Evolutionary conservation across 2,113 vertebrate species (phyloP).

Genomic region (Gasterosteus nipponicus): DNA sequence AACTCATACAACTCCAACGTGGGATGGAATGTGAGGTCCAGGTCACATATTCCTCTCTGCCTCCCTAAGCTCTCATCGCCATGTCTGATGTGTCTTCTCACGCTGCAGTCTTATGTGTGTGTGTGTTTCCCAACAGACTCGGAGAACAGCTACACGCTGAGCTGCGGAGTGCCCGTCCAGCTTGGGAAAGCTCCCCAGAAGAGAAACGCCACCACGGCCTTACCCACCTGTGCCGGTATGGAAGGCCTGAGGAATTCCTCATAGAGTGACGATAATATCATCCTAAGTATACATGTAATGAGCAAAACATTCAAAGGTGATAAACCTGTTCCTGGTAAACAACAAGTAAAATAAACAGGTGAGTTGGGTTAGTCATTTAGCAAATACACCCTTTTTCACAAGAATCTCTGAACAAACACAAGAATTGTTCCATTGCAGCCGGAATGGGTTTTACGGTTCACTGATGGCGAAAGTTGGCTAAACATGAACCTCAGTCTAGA

Average conservation of each 20-base stretch:
- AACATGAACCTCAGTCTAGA: too few species aligned
- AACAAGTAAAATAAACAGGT: background rate
- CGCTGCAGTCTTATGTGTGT: background rate
- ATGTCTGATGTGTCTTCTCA: background rate
- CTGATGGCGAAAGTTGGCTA: too few species aligned
- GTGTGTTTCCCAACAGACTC: slow-evolving; percentile 82
- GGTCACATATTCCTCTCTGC: background rate
- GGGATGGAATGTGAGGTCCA: background rate
- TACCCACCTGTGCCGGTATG: slow-evolving; percentile 86
- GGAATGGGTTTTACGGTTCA: too few species aligned
- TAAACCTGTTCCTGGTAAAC: background rate
- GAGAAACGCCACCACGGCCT: slow-evolving; percentile 81
- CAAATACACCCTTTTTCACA: too few species aligned
- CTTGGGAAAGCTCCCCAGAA: slow-evolving; percentile 82
- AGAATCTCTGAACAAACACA: too few species aligned
- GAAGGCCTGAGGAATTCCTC: background rate
- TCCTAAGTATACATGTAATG: background rate
- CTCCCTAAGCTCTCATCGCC: background rate
- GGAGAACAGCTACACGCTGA: slow-evolving; percentile 92
- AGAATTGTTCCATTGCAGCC: too few species aligned
- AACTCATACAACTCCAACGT: slow-evolving; percentile 22
- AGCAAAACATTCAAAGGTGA: background rate
- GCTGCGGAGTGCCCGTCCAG: slow-evolving; percentile 88
- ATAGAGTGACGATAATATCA: background rate
- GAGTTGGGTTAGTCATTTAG: too few species aligned